These are phyloP conservation scores for Bombus haemorrhoidalis DNA, from an alignment of 1,140 invertebrate genomes.

Conservation along the genomic window DNA sequence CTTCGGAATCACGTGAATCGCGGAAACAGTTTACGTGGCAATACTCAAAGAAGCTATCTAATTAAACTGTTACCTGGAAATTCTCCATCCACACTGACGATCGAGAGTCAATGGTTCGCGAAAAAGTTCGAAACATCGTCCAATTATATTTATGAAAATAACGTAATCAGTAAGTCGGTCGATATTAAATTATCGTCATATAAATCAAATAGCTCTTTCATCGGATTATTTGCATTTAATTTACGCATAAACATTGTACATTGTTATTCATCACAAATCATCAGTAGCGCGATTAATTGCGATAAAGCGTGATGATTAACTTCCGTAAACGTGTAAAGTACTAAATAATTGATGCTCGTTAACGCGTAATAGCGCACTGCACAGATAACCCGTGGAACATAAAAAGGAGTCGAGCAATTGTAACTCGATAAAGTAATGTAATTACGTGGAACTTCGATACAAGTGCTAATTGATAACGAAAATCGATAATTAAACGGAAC, in stretches of 20 bases:
- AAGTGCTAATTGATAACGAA: neutral
- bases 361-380: neutral
- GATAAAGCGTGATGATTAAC: conserved; percentile 18
- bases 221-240: neutral
- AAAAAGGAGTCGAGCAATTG: neutral
- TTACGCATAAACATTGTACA: neutral
- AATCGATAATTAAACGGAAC: neutral
- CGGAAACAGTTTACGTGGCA: conserved; percentile 14
- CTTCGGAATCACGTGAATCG: conserved; percentile 1
- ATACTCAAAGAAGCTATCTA: neutral
- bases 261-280: conserved; percentile 15
- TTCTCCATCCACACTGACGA: neutral
- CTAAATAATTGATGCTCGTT: conserved; percentile 34
- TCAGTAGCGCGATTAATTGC: conserved; percentile 16
- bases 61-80: neutral
- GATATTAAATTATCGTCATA: conserved; percentile 14
- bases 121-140: neutral
- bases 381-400: neutral
- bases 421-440: neutral
- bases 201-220: neutral
- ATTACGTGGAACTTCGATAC: neutral
- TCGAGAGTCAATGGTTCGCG: neutral
- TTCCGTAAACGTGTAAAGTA: conserved; percentile 2
- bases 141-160: neutral
- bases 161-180: neutral